Evolutionary conservation across 2,888 invertebrate genomes (phyloP), one percentile per base, ranked within the genome.

Genomic region (Lapara coniferarum): DNA sequence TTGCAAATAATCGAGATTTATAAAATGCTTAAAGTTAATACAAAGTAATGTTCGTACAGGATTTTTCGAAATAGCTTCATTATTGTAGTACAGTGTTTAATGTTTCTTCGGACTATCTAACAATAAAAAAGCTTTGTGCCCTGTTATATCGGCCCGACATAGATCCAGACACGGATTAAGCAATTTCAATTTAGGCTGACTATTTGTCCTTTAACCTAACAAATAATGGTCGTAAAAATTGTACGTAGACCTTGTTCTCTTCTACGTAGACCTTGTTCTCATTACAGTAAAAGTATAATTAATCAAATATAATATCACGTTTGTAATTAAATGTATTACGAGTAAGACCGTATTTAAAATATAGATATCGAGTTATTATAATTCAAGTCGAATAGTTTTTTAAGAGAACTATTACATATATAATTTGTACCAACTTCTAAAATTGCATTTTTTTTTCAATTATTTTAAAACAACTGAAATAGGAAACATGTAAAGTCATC

Each of bases 141-240:
- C 19, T 63, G 49, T 63, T 63, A 25, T 4, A 7, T 57, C 63
- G 12, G 13, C 12, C 56, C 13, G 3, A 56, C 19, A 56, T 25
- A 25, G 13, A 49, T 13, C 63, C 19, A 63, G 63, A 63, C 19
- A 63, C 49, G 63, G 19, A 63, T 63, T 49, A 63, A 46, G 12
- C 12, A 19, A 55, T 63, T 63, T 49, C 63, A 19, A 63, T 63
- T 46, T 13, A 25, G 63, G 12, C 16, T 63, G 63, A 63, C 46
- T 12, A n/a, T 63, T 63, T 49, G 19, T 63, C 49, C 63, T 63
- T 63, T 63, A 16, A 49, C 63, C 63, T 63, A 46, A 19, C 19
- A 2, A 63, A 5, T 63, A 49, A 37, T 37, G 30, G 19, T 19
- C 49, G 19, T 49, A 49, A 63, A 63, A 46, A 46, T 19, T 19